phyloP scores from a whole-genome alignment of 2,888 invertebrate species.

The Limulus polyphemus region DNA sequence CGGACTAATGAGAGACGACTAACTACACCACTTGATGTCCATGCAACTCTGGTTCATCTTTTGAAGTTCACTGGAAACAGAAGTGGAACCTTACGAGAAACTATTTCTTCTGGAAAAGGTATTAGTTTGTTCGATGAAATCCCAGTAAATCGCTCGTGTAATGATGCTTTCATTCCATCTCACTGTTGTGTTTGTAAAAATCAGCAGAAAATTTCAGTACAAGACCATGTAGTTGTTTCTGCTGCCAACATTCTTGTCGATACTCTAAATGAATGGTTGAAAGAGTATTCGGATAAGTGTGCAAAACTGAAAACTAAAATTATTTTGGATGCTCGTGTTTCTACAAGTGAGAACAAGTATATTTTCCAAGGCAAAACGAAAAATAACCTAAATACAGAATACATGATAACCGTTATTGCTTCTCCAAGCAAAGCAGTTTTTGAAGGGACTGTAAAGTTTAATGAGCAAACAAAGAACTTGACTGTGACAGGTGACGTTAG shows the following conservation, averaged over 20 bases:
- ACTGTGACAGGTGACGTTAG: conserved; percentile 50
- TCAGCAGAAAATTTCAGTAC: too few relatives aligned
- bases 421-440: conserved; percentile 58
- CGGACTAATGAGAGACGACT: conserved; percentile 50
- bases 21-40: conserved; percentile 68
- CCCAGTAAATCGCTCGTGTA: not conserved
- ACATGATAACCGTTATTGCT: conserved; percentile 50
- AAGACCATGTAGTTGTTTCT: too few relatives aligned
- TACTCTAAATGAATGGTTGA: too few relatives aligned
- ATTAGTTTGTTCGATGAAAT: not conserved
- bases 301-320: too few relatives aligned
- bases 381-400: conserved; percentile 36
- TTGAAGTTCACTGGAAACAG: conserved; percentile 39
- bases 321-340: not conserved
- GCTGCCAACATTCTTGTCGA: too few relatives aligned
- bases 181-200: not conserved
- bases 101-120: not conserved
- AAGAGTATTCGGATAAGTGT: too few relatives aligned
- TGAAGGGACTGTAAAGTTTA: conserved; percentile 57
- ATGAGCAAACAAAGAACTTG: conserved; percentile 20
- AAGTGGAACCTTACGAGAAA: not conserved
- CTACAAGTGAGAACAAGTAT: conserved; percentile 18
- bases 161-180: not conserved
- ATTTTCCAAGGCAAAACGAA: conserved; percentile 19
- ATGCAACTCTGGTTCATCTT: conserved; percentile 62